Conservation (phyloP, 2,113 vertebrate species). For the Aplodontia rufa region DNA sequence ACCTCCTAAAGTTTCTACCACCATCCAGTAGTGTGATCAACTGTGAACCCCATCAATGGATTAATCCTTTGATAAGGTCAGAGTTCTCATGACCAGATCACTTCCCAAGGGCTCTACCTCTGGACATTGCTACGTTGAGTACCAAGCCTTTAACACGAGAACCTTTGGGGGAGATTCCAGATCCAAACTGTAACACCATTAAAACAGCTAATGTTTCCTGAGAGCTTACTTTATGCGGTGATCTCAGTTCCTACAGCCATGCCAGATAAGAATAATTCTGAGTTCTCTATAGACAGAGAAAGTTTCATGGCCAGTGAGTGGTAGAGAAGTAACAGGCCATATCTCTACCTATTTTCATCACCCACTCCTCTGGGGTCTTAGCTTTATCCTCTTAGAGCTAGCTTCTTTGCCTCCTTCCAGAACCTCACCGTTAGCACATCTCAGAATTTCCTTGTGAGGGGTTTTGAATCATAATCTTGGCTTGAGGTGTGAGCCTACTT, state of each 20-base stretch:
- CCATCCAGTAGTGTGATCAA: too few species aligned
- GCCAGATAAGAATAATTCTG: background rate
- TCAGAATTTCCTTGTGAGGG: background rate
- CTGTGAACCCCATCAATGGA: too few species aligned
- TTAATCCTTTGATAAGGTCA: too few species aligned
- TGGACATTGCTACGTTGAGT: too few species aligned
- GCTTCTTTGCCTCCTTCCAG: background rate
- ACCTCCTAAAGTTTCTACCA: too few species aligned
- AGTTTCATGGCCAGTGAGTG: background rate
- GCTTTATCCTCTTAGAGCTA: background rate
- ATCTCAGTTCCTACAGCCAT: background rate
- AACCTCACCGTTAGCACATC: background rate
- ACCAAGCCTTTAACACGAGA: too few species aligned
- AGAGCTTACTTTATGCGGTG: background rate
- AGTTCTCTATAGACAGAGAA: background rate
- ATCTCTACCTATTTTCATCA: slow-evolving; percentile 25
- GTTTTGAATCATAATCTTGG: background rate
- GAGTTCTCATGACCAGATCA: too few species aligned
- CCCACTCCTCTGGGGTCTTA: background rate
- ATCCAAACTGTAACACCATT: background rate
- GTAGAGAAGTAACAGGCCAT: background rate
- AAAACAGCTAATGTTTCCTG: background rate
- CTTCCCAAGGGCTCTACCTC: too few species aligned
- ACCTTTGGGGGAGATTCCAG: too few species aligned
- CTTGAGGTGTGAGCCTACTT: background rate